Percentiles rank a stretch among this genome's conserved stretches.
Conservation (phyloP, 2,797 vertebrate species). For the Macropus fuliginosus region DNA sequence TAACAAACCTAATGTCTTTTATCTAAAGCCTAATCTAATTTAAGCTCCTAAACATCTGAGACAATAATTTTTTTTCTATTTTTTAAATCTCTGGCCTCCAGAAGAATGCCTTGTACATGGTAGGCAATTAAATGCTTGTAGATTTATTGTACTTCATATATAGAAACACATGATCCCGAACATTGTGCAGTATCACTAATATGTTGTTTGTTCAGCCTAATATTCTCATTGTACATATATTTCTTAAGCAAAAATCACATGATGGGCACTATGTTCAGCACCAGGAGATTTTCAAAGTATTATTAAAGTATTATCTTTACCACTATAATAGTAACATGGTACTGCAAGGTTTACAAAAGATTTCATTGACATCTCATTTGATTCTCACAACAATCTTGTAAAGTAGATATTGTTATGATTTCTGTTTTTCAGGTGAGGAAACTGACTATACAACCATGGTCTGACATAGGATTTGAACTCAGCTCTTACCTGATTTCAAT, state of each 20-base stretch:
- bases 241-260: not conserved
- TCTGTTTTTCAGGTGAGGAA: not conserved
- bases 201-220: not conserved
- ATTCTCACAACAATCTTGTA: not conserved
- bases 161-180: not conserved
- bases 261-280: not conserved
- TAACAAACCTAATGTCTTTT: not conserved
- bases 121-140: not conserved
- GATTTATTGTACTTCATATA: not conserved
- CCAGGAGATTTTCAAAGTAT: not conserved
- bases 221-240: not conserved
- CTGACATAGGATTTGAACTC: not conserved
- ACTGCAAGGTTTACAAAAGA: not conserved
- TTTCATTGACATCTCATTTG: not conserved
- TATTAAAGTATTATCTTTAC: not conserved
- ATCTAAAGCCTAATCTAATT: not conserved
- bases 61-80: not conserved
- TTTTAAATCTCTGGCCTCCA: not conserved
- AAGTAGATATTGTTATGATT: not conserved
- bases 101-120: not conserved
- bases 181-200: not conserved
- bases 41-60: not conserved
- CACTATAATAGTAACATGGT: not conserved
- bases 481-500: not conserved
- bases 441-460: not conserved